phyloP scores from a whole-genome alignment of 2,113 vertebrate genomes.

The Donacobius atricapilla region DNA sequence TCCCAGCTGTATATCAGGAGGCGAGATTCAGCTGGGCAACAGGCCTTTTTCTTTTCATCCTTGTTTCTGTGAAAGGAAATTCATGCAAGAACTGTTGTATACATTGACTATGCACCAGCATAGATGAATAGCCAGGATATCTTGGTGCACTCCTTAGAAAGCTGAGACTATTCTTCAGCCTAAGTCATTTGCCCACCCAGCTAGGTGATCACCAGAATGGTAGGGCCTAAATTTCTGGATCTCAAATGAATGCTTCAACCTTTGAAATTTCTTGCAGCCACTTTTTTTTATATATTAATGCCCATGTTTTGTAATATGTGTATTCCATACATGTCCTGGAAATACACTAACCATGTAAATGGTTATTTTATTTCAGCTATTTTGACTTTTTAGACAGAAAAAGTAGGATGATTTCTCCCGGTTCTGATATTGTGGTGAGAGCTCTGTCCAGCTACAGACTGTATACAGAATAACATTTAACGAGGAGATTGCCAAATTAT shows the following conservation, averaged over 20 bases:
- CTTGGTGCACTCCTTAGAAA: background rate
- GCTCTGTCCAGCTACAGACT: background rate
- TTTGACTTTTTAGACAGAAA: background rate
- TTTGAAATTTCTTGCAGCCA: background rate
- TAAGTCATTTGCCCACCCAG: background rate
- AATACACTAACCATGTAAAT: background rate
- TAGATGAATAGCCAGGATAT: background rate
- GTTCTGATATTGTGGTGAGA: background rate
- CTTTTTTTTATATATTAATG: background rate
- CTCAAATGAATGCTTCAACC: background rate
- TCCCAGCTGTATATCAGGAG: background rate
- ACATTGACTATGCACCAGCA: fast-evolving
- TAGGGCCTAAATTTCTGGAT: background rate
- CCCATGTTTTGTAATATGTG: background rate
- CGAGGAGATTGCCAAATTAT: background rate
- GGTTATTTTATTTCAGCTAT: background rate
- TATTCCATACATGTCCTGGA: background rate
- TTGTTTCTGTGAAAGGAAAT: background rate
- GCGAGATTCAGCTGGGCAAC: background rate
- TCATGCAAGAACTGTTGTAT: background rate
- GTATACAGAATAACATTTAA: background rate
- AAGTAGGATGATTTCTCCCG: background rate
- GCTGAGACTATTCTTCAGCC: background rate
- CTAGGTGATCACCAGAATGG: background rate
- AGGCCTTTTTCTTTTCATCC: background rate